Base-by-base conservation (phyloP, 2,113 vertebrate genomes). In the Falcunculus frontatus region DNA sequence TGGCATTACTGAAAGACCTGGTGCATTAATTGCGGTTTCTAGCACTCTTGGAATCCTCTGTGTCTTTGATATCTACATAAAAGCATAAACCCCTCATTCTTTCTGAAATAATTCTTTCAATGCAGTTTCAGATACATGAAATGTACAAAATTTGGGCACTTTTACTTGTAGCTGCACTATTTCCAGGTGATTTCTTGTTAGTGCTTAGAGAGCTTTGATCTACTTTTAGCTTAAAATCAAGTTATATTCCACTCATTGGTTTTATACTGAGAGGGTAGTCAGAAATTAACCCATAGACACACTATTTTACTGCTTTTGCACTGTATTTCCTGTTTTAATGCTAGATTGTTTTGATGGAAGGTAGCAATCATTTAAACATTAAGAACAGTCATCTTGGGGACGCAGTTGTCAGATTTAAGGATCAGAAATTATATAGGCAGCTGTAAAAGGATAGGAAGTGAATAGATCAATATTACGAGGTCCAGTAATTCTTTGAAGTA, bases 381-480 rank as follows among this genome's bases (percentile, higher is more conserved):
- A 95, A 68, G 87, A 95, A 89, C 70, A 93, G 93, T 95, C 91
- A 94, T 96, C 89, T 3, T 89, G 89, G 94, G 95, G 93, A 97
- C 89, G 82, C n/a, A 92, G 87, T 72, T 95, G 93, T 95, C 95
- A 95, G 89, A 94, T 94, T 97, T 95, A 97, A 97, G 87, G 93
- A 95, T 91, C 89, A 84, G 84, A 93, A 93, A 86, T 97, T 97
- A 95, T 42, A 96, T 7, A 84, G 94, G 84, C 84, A 95, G 87
- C 94, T 87, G 76, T 96, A 96, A 97, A 95, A 93, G 70, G 69
- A 84, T 42, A 84, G 94, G 89, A 95, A 94, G 87, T 84, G 87
- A 91, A 93, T 93, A 94, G 95, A 96, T 96, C 95, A 97, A 95
- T 93, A 94, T 97, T 95, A 96, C 0, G 70, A 97, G 91, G 81